Base-by-base conservation (phyloP, 2,888 invertebrate genomes). In the Chrysotoxum bicinctum region DNA sequence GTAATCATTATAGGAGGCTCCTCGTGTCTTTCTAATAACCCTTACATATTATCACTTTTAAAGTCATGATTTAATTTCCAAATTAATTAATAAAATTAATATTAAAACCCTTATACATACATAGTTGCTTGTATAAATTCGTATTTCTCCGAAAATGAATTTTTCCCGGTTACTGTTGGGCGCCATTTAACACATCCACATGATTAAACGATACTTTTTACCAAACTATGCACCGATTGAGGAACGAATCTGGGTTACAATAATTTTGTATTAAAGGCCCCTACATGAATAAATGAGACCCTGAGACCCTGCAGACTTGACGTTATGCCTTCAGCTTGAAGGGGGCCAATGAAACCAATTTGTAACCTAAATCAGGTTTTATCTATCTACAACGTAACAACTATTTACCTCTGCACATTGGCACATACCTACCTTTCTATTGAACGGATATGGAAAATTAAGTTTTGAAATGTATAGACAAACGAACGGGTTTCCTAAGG, bases 391-490 rank as follows among this genome's bases (percentile, higher is more conserved):
- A 66, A n/a, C 66, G 35, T 45, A 64, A 64, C 45, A 45, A 30
- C 62, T 64, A 64, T 64, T 64, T 66, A 66, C 66, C 23, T 50
- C 35, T 66, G 50, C 50, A n/a, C n/a, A 76, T 69, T 69, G 76
- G 45, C 73, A 54, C 50, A 50, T 68, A 54, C 40, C 52, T 45
- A 45, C 50, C 45, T 68, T 52, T 52, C 52, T 62, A 62, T 60
- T 26, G 56, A 37, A 75, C 70, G 79, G 79, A 80, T 76, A 76
- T 85, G 72, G 72, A 76, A 80, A 80, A 80, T 72, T 72, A 80
- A 60, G 56, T 52, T 81, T 54, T 58, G 56, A 48, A 73, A 79
- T 58, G 32, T 12, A n/a, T 45, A 54, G 68, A 68, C 58, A 68
- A 54, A 45, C 64, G n/a, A 60, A 52, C 77, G 52, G 16, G 78